These are phyloP conservation scores for Cryptosula pallasiana DNA, from an alignment of 2,888 invertebrate genomes.

Conservation along the genomic window DNA sequence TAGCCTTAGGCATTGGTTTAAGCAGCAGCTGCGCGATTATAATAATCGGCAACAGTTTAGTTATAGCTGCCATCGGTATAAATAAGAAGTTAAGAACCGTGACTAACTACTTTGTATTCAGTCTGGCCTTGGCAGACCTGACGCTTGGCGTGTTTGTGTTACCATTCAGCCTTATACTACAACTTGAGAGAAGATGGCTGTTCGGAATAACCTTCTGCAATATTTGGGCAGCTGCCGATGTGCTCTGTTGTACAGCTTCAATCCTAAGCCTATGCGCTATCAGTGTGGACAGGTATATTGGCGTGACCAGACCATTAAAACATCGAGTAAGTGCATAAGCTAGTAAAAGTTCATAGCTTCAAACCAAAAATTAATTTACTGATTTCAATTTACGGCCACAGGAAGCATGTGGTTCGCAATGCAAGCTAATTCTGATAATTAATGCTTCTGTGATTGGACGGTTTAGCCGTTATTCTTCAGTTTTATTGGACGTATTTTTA, in stretches of 20 bases:
- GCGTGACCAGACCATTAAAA: conserved; percentile 63
- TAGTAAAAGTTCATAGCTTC: too few species aligned
- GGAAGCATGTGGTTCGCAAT: too few species aligned
- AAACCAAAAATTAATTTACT: too few species aligned
- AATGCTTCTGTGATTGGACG: too few species aligned
- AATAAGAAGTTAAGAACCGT: conserved; percentile 57
- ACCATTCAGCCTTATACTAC: conserved; percentile 49
- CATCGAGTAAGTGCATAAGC: conserved; percentile 54
- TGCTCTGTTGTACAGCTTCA: conserved; percentile 66
- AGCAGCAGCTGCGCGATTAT: conserved; percentile 34
- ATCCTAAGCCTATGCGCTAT: conserved; percentile 65
- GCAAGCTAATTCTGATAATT: too few species aligned
- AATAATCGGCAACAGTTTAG: conserved; percentile 56
- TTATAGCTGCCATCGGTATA: conserved; percentile 56
- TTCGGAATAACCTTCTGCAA: conserved; percentile 60
- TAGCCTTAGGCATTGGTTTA: background rate
- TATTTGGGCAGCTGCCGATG: conserved; percentile 65
- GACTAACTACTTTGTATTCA: conserved; percentile 65
- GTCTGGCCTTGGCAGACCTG: conserved; percentile 64
- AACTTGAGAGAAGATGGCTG: conserved; percentile 48
- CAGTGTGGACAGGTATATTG: conserved; percentile 63
- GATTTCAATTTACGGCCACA: too few species aligned
- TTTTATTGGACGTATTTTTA: too few species aligned
- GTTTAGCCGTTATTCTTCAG: too few species aligned
- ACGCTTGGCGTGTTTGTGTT: conserved; percentile 57